A percentile compares a stretch with the other conserved stretches of the same genome.
phyloP scores from a whole-genome alignment of 1,140 invertebrate species.

The Riptortus pedestris region DNA sequence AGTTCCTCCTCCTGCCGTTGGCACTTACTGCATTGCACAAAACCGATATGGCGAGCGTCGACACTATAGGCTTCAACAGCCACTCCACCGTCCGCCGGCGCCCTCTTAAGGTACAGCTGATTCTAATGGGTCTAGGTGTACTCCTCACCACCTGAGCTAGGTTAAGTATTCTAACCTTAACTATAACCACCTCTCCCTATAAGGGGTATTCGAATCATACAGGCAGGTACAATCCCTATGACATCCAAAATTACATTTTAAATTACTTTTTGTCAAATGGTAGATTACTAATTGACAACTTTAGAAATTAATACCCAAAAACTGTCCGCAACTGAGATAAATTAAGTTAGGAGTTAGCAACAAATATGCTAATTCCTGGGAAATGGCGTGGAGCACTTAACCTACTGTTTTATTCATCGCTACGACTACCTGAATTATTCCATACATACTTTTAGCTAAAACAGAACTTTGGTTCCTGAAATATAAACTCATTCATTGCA shows the following conservation, averaged over 20 bases:
- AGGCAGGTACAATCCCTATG: neutral
- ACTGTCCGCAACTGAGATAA: too few species aligned
- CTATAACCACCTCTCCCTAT: neutral
- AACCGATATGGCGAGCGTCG: neutral
- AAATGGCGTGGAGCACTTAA: too few species aligned
- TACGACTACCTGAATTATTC: too few species aligned
- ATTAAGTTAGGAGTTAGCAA: too few species aligned
- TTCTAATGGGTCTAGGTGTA: neutral
- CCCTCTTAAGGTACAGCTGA: neutral
- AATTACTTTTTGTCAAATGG: too few species aligned
- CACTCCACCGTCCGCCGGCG: neutral
- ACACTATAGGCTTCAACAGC: neutral
- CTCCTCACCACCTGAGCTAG: neutral
- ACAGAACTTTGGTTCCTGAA: too few species aligned
- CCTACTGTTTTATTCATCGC: too few species aligned
- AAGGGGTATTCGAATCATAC: neutral
- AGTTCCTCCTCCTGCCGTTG: neutral
- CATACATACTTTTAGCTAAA: too few species aligned
- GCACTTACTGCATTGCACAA: conserved; percentile 11
- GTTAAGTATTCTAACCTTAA: neutral
- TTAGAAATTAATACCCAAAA: too few species aligned
- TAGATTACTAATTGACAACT: too few species aligned
- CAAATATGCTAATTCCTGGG: too few species aligned
- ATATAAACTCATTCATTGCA: too few species aligned
- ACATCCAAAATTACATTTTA: neutral